Evolutionary conservation across 1,140 invertebrate species (phyloP).

Genomic region (Euwallacea fornicatus): DNA sequence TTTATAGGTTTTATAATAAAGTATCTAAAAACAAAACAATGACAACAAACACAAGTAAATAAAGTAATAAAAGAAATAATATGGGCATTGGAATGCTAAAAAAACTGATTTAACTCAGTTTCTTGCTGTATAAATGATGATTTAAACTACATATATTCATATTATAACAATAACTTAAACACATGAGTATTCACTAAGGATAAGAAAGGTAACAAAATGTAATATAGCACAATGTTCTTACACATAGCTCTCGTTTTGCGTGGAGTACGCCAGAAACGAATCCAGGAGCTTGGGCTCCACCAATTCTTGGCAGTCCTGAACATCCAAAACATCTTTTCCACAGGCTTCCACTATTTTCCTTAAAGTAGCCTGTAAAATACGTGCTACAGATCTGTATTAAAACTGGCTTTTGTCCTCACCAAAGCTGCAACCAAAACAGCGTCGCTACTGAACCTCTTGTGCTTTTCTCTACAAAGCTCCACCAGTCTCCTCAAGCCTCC

Average conservation of each 20-base stretch:
- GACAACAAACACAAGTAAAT: too few species aligned
- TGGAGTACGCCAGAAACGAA: slow-evolving; percentile 70
- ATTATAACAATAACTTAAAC: too few species aligned
- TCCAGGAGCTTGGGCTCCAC: slow-evolving; percentile 68
- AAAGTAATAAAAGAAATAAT: too few species aligned
- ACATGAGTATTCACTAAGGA: too few species aligned
- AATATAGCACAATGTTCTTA: slow-evolving; percentile 43
- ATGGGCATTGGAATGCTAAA: too few species aligned
- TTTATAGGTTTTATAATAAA: too few species aligned
- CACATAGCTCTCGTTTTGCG: slow-evolving; percentile 69
- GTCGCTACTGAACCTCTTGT: slow-evolving; percentile 71
- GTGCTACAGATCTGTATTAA: not conserved
- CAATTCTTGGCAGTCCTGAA: slow-evolving; percentile 62
- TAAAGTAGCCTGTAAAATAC: slow-evolving; percentile 63
- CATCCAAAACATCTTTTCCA: slow-evolving; percentile 58
- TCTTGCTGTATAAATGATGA: too few species aligned
- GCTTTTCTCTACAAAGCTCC: slow-evolving; percentile 67
- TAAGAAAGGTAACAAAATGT: too few species aligned
- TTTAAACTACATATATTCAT: too few species aligned
- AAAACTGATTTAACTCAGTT: too few species aligned
- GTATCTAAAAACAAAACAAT: too few species aligned
- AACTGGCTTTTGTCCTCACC: slow-evolving; percentile 58
- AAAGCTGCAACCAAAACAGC: slow-evolving; percentile 73
- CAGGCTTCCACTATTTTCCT: slow-evolving; percentile 66
- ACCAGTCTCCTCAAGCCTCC: slow-evolving; percentile 77